Evolutionary conservation across 2,888 invertebrate species (phyloP).

Genomic region (Eupithecia vulgata): DNA sequence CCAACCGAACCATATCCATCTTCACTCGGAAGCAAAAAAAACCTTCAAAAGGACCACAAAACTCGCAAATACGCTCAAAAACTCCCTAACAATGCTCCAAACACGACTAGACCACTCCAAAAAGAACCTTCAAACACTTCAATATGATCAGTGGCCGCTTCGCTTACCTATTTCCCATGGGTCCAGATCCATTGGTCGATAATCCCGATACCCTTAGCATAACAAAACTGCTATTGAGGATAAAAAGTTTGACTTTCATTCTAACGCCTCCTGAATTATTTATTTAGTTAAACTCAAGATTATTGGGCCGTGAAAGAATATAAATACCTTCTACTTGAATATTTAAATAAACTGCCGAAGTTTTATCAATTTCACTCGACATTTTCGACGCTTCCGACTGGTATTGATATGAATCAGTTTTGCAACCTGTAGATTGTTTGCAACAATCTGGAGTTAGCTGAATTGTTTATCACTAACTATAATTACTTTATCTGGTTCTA

Average conservation of each 20-base stretch:
- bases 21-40: slow-evolving; percentile 17
- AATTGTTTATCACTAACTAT: no score
- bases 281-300: slow-evolving; percentile 64
- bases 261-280: slow-evolving; percentile 68
- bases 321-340: slow-evolving; percentile 54
- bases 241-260: slow-evolving; percentile 64
- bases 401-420: no score
- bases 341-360: slow-evolving; percentile 49
- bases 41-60: slow-evolving; percentile 17
- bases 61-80: slow-evolving; percentile 23
- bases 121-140: slow-evolving; percentile 42
- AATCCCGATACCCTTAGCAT: slow-evolving; percentile 57
- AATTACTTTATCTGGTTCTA: no score
- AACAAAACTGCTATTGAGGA: slow-evolving; percentile 61
- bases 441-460: no score
- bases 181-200: slow-evolving; percentile 49
- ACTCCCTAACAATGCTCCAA: slow-evolving; percentile 27
- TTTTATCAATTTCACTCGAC: slow-evolving; percentile 28
- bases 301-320: slow-evolving; percentile 53
- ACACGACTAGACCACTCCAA: slow-evolving; percentile 38
- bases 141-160: slow-evolving; percentile 47
- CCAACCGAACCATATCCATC: neutral
- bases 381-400: no score
- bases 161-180: slow-evolving; percentile 37
- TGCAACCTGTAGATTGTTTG: no score